Base-by-base conservation (phyloP, 1,140 invertebrate genomes). In the Ostrea edulis region DNA sequence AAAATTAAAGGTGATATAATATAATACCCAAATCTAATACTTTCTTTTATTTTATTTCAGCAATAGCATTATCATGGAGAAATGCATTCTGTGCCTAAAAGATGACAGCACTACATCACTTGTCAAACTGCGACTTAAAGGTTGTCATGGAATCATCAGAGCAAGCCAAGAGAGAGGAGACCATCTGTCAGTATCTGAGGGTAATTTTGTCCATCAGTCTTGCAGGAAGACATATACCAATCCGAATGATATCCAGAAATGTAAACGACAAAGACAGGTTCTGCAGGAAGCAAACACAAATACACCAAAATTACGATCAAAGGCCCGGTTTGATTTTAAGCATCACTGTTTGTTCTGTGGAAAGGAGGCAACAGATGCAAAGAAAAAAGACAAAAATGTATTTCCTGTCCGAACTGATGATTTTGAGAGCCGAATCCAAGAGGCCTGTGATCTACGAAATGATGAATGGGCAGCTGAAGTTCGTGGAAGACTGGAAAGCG, bases 371-470 rank as follows among this genome's bases (percentile, higher is more conserved):
- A 85, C 84, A 54, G 68, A 85, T 8, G 86, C 44, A 17, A 91
- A 71, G 17, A 88, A 89, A 62, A 58, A 55, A 44, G 86, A 83
- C 8, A 55, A 71, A 14, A 83, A 88, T 86, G 86, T 86, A 9
- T 90, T 77, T 83, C 87, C 89, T 22, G 88, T 91, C 8, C 77
- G 86, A 82, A 88, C 89, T 53, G 53, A 83, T 22, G 89, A 91
- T 17, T 90, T 90, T 62, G 22, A 88, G 53, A 25, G 52, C 0
- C 11, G 14, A 9, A 71, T 90, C 22, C 22, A 25, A 55, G 29
- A 84, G 20, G n/a, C 71, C 14, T 91, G 89, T 85, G 25, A 52
- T 35, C 12, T 22, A 17, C 84, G 89, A 86, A 55, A 82, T 51
- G 90, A 90, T 84, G 85, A 87, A 14, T 90, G 87, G 89, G 82